Evolutionary conservation across 2,797 vertebrate genomes (phyloP).

Genomic region (Sebastes elongatus): DNA sequence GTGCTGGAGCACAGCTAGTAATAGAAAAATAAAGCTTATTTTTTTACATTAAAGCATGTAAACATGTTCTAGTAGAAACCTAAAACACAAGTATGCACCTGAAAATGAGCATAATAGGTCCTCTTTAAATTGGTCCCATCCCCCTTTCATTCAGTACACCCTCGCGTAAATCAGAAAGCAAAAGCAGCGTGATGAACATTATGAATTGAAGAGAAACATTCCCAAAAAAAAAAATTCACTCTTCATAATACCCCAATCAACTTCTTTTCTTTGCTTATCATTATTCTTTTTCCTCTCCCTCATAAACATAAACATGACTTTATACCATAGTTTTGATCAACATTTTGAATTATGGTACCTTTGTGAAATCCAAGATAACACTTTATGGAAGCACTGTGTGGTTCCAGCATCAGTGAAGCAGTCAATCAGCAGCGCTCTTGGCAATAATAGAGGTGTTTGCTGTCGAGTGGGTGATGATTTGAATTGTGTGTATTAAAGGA

Average conservation of each 20-base stretch:
- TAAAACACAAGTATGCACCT: background rate
- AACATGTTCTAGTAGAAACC: background rate
- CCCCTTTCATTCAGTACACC: background rate
- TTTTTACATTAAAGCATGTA: background rate
- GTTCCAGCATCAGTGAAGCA: background rate
- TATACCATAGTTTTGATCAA: background rate
- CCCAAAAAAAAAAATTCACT: background rate
- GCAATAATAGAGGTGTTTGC: background rate
- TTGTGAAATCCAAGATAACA: background rate
- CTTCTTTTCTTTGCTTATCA: background rate
- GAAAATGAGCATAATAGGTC: background rate
- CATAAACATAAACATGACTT: background rate
- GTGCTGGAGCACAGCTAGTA: too few species aligned
- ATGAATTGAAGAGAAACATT: background rate
- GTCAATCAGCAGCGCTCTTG: background rate
- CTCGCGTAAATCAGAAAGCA: background rate
- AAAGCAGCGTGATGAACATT: background rate
- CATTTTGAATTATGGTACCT: background rate
- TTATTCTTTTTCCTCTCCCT: background rate
- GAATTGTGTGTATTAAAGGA: background rate
- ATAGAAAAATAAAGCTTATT: background rate
- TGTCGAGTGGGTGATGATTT: slow-evolving; percentile 3
- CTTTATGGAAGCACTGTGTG: background rate
- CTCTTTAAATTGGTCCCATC: background rate
- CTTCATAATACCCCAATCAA: background rate